Conservation (phyloP, 1,140 invertebrate species). For the Neotoxoptera formosana region DNA sequence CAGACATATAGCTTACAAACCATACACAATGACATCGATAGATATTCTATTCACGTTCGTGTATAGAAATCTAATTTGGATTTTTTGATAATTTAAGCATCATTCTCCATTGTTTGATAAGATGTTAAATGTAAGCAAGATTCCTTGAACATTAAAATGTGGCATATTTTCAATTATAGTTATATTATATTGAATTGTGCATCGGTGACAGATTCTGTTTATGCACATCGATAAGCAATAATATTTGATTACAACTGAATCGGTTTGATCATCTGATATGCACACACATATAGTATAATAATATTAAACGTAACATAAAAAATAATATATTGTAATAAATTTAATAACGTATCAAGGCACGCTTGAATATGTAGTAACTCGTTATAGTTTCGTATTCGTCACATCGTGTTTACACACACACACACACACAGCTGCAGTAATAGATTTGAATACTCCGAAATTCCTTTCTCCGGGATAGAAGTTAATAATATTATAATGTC, state of each 20-base stretch:
- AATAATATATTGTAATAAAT: not conserved
- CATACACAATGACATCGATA: not conserved
- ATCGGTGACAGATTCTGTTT: not conserved
- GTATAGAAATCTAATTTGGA: not conserved
- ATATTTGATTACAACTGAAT: not conserved
- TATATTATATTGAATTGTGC: not conserved
- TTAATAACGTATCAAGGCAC: not conserved
- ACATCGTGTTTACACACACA: not conserved
- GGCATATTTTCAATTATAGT: not conserved
- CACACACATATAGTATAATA: not conserved
- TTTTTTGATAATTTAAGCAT: not conserved
- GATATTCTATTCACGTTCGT: not conserved
- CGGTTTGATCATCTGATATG: not conserved
- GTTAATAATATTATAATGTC: not conserved
- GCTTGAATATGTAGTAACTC: not conserved
- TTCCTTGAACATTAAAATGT: not conserved
- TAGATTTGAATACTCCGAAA: not conserved
- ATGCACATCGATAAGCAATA: not conserved
- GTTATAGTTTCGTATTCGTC: not conserved
- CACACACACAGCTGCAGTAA: not conserved
- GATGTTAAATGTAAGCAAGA: not conserved
- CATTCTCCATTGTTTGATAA: constrained; percentile 2
- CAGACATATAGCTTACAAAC: not conserved
- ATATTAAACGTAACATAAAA: too few relatives aligned
- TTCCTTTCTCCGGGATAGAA: not conserved